These are phyloP conservation scores for Caiman crocodilus DNA, from an alignment of 2,797 vertebrate species.

Conservation along the genomic window DNA sequence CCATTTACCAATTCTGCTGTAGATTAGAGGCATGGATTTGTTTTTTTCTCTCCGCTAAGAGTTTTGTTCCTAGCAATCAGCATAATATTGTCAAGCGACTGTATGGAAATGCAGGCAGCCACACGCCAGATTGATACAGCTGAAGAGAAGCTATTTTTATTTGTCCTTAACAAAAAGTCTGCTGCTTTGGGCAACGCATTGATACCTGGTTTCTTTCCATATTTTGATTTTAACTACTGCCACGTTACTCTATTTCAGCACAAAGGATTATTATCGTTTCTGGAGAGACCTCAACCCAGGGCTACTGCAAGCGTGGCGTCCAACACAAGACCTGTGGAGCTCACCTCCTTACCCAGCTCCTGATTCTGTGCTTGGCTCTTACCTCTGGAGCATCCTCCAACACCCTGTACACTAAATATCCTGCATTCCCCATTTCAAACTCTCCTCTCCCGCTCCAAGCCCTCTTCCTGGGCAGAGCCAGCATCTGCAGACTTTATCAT, in stretches of 20 bases:
- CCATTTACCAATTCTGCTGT: slow-evolving; percentile 73
- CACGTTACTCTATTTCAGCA: slow-evolving; percentile 18
- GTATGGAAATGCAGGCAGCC: slow-evolving; percentile 63
- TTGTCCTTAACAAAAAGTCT: slow-evolving; percentile 62
- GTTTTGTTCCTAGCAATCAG: slow-evolving; percentile 71
- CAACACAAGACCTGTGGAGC: neutral
- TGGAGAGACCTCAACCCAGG: neutral
- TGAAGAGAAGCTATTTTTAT: slow-evolving; percentile 38
- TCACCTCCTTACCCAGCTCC: neutral
- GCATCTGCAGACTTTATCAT: neutral
- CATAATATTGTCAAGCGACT: slow-evolving; percentile 60
- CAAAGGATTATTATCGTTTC: neutral
- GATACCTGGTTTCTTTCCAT: slow-evolving; percentile 44
- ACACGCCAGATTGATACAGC: slow-evolving; percentile 6
- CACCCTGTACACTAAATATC: accelerated
- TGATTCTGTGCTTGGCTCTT: no score
- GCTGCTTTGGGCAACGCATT: slow-evolving; percentile 22
- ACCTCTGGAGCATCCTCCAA: neutral
- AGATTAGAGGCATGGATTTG: slow-evolving; percentile 63
- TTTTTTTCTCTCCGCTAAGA: slow-evolving; percentile 38
- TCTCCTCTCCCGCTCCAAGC: neutral
- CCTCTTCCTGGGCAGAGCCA: accelerated
- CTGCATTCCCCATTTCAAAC: neutral
- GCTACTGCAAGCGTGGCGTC: accelerated
- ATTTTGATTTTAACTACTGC: slow-evolving; percentile 33